Evolutionary conservation across 2,888 invertebrate species (phyloP).

Genomic region (Amblyjoppa proteus): DNA sequence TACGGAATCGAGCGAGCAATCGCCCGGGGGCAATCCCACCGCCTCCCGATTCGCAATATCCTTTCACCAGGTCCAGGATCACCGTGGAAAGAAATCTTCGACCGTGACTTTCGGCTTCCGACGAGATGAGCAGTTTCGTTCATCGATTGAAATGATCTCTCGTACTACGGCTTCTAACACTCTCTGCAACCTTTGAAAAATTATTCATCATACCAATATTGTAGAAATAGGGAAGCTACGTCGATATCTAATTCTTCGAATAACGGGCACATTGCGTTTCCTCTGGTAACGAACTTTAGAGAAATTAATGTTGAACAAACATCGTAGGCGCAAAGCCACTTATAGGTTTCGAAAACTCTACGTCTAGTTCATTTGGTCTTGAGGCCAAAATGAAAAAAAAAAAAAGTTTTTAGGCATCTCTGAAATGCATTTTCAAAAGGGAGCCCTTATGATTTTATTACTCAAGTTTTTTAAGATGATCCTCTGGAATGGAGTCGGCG

Average conservation of each 20-base stretch:
- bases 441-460: background rate
- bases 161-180: too few species aligned
- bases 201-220: too few species aligned
- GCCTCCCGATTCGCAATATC: constrained; percentile 65
- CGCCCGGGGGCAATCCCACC: constrained; percentile 53
- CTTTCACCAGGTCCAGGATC: constrained; percentile 47
- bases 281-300: background rate
- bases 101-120: background rate
- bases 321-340: background rate
- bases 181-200: too few species aligned
- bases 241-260: background rate
- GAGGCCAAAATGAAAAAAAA: background rate
- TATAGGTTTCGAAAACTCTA: background rate
- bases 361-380: background rate
- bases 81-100: constrained; percentile 39
- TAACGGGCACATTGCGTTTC: too few species aligned
- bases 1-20: constrained; percentile 49
- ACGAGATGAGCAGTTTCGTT: background rate
- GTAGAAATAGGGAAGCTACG: too few species aligned
- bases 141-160: background rate
- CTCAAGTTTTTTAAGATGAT: background rate
- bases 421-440: background rate
- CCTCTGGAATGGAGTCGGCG: background rate
- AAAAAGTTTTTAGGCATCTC: background rate
- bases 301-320: background rate